A percentile compares a stretch with the other conserved stretches of the same genome.
Evolutionary conservation across 2,797 vertebrate species (phyloP).

Genomic region (Acipenser transmontanus): DNA sequence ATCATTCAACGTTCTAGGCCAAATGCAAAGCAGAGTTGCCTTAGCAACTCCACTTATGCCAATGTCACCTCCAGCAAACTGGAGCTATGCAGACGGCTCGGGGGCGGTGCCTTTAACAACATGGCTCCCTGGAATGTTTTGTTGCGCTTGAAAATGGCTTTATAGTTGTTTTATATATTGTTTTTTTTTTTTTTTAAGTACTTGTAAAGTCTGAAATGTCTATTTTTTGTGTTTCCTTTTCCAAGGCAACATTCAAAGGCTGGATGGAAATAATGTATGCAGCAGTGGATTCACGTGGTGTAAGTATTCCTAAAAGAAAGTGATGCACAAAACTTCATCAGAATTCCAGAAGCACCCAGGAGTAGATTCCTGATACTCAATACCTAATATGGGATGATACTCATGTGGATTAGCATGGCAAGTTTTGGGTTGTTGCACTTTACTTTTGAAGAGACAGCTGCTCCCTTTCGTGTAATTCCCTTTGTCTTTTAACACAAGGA

Average conservation of each 20-base stretch:
- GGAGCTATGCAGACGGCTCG: no score
- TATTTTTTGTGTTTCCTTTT: constrained; percentile 27
- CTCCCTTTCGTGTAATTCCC: no score
- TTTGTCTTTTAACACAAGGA: no score
- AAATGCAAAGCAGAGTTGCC: no score
- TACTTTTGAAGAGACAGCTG: neutral
- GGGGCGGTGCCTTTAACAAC: constrained; percentile 7
- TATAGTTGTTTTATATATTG: no score
- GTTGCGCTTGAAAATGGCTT: neutral
- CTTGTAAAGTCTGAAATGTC: neutral
- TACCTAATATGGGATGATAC: neutral
- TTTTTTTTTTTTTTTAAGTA: neutral
- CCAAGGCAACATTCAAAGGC: constrained; percentile 95
- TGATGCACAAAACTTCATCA: neutral
- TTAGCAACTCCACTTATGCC: no score
- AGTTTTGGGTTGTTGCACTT: neutral
- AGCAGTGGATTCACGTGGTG: constrained; percentile 91
- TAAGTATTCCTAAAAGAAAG: constrained; percentile 52
- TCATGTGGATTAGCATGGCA: neutral
- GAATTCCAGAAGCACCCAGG: no score
- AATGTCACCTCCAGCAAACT: no score
- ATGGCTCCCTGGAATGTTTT: neutral
- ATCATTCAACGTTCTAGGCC: no score
- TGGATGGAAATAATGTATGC: constrained; percentile 99
- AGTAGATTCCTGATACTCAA: constrained; percentile 6